Conservation (phyloP, 1,140 invertebrate genomes). For the Dreissena rostriformis region DNA sequence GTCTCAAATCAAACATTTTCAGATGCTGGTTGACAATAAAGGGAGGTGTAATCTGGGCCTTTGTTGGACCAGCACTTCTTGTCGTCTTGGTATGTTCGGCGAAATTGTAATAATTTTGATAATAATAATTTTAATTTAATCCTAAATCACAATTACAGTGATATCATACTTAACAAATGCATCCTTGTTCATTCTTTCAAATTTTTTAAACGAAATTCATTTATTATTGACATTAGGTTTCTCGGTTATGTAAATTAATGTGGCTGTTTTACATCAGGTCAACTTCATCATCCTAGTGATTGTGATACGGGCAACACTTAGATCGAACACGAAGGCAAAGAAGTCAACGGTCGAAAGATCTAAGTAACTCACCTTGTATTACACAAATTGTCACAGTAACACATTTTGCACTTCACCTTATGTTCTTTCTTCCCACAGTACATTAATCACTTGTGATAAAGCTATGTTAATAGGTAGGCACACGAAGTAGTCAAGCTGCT, state of each 20-base stretch:
- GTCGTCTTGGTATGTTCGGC: not conserved
- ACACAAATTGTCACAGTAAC: not conserved
- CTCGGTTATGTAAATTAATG: not conserved
- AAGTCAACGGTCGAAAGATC: conserved; percentile 27
- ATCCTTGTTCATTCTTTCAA: not conserved
- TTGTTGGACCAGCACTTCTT: not conserved
- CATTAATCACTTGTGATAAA: not conserved
- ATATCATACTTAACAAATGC: not conserved
- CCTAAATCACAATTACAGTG: not conserved
- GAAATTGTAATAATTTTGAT: not conserved
- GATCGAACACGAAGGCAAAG: not conserved
- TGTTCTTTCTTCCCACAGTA: too few relatives aligned
- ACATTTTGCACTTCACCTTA: not conserved
- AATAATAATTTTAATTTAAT: not conserved
- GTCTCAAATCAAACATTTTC: not conserved
- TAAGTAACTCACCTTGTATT: conserved; percentile 13
- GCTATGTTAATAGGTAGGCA: not conserved
- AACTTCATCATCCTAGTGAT: conserved; percentile 62
- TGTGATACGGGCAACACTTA: conserved; percentile 56
- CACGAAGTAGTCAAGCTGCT: not conserved
- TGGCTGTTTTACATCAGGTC: conserved; percentile 53
- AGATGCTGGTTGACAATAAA: conserved; percentile 52
- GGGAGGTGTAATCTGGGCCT: conserved; percentile 51
- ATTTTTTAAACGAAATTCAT: too few relatives aligned
- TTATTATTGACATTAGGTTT: not conserved